phyloP scores from a whole-genome alignment of 92 coral and sea anemone species.

The Diadumene lineata region DNA sequence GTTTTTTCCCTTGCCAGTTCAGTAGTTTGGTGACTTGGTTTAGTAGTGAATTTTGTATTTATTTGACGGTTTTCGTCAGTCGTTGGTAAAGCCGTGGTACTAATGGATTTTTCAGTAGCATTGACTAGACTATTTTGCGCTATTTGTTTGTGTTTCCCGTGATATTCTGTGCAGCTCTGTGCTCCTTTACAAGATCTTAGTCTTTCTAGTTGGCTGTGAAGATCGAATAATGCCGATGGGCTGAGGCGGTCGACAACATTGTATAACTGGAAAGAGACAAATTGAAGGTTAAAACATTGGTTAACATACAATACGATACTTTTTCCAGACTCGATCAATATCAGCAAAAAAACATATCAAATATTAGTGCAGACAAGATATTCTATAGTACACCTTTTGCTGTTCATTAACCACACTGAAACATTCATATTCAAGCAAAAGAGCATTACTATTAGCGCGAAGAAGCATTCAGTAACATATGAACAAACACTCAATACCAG shows the following conservation, averaged over 20 bases:
- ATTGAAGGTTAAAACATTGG: neutral
- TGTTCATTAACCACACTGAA: too few relatives aligned
- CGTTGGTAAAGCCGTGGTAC: neutral
- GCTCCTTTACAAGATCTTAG: conserved; percentile 73
- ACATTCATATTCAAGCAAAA: too few relatives aligned
- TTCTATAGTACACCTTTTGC: too few relatives aligned
- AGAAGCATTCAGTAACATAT: too few relatives aligned
- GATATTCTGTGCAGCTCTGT: conserved; percentile 67
- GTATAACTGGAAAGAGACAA: conserved; percentile 57
- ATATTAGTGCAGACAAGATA: too few relatives aligned
- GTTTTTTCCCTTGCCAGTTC: too few relatives aligned
- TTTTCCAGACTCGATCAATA: too few relatives aligned
- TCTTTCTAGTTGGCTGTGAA: conserved; percentile 61
- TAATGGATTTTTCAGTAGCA: conserved; percentile 3
- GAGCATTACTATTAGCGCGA: too few relatives aligned
- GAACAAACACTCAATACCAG: too few relatives aligned
- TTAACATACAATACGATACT: neutral
- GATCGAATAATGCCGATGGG: conserved; percentile 60
- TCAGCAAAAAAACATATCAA: too few relatives aligned
- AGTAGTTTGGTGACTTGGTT: too few relatives aligned
- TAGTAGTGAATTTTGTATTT: neutral
- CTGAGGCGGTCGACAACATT: conserved; percentile 66
- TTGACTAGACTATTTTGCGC: neutral
- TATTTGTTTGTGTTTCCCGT: conserved; percentile 46
- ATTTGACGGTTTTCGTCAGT: neutral